Percentiles rank a stretch among this genome's conserved stretches.
Evolutionary conservation across 2,113 vertebrate genomes (phyloP).

Genomic region (Caranx ignobilis): DNA sequence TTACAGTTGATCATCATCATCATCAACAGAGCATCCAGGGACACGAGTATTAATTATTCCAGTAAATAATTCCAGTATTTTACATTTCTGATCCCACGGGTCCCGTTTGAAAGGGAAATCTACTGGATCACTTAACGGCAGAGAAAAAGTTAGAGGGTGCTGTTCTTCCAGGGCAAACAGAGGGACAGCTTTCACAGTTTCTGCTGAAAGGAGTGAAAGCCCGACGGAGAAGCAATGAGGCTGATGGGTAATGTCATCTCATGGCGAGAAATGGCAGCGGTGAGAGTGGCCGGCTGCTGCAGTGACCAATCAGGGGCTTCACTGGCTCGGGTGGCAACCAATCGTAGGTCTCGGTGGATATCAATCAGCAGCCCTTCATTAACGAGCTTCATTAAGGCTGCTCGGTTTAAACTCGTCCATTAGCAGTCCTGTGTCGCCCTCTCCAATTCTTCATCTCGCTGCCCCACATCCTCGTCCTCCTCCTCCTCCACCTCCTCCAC

Average conservation of each 20-base stretch:
- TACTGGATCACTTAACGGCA: background rate
- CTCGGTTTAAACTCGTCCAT: slow-evolving; percentile 29
- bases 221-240: slow-evolving; percentile 18
- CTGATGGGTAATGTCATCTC: slow-evolving; percentile 47
- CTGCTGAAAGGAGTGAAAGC: background rate
- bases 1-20: slow-evolving; percentile 37
- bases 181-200: slow-evolving; percentile 1
- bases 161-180: background rate
- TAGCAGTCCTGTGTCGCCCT: slow-evolving; percentile 76
- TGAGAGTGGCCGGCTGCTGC: slow-evolving; percentile 3
- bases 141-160: background rate
- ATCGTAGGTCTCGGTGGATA: slow-evolving; percentile 9
- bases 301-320: background rate
- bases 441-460: slow-evolving; percentile 52
- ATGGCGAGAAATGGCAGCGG: slow-evolving; percentile 15
- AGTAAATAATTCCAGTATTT: slow-evolving; percentile 50
- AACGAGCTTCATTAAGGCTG: slow-evolving; percentile 50
- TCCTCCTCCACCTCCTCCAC: slow-evolving; percentile 23
- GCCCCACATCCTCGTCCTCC: slow-evolving; percentile 10
- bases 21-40: slow-evolving; percentile 18
- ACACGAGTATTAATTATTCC: slow-evolving; percentile 27
- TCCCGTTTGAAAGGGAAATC: background rate
- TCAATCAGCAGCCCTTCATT: slow-evolving; percentile 41
- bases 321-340: background rate
- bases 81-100: slow-evolving; percentile 35